Base-by-base conservation (phyloP, 2,888 invertebrate species). In the Incurvaria masculella region DNA sequence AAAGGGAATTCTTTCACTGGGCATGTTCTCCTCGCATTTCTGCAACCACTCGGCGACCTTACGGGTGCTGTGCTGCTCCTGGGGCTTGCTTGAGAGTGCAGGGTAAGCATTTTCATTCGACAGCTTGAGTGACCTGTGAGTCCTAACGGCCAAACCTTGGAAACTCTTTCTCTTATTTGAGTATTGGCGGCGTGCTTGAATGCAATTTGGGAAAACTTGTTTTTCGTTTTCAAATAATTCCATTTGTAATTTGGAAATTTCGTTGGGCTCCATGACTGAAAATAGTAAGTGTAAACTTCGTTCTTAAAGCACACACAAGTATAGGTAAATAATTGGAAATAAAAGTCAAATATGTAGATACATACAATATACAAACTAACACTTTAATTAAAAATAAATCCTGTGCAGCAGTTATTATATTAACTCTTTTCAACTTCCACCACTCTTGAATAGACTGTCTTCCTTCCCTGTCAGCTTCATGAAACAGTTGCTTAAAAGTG, bases 121-220 rank as follows among this genome's bases (percentile, higher is more conserved):
- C 48, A 66, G 62, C 21, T 54, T 50, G 44, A 52, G 55, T n/a
- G 48, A 41, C 44, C 51, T 48, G 44, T 44, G 56, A 44, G 67
- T 71, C 61, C 69, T 66, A 57, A 70, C 53, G 33, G 19, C 44
- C 3, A 19, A 8, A n/a, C 6, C 40, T 5, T 14, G 57, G n/a
- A 53, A 52, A 53, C 63, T 66, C 61, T 66, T 75, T 48, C 66
- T 66, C 59, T 69, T 75, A 55, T 78, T 76, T 50, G 49, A 62
- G 59, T 76, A 76, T 55, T 69, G 74, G 19, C 53, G 48, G 42
- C 68, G 66, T 50, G 72, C 76, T 63, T 76, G 74, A 53, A 78
- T 74, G 52, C 72, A 72, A 56, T 68, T 57, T 49, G 76, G 75
- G 51, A 78, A 78, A n/a, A 75, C 4, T 52, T 70, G 62, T 55